Base-by-base conservation (phyloP, 2,888 invertebrate species). In the Epinotia bilunana region DNA sequence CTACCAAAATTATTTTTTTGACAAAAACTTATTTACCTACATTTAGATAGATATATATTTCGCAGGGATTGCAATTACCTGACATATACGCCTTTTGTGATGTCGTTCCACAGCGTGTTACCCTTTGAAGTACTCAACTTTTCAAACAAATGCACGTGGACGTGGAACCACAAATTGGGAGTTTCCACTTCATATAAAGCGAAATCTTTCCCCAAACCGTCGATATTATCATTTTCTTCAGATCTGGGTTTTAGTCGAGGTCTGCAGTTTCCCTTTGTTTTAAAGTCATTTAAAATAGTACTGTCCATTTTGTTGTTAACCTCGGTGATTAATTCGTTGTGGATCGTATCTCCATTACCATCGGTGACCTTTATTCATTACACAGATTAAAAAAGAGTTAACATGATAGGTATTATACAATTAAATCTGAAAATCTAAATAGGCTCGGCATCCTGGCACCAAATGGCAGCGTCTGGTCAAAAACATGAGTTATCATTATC, bases 61-160 rank as follows among this genome's bases (percentile, higher is more conserved):
- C 6, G 33, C 5, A 49, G 43, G 4, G 49, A 43, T 16, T 49
- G 11, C 5, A 33, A 39, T 53, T 84, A 91, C 90, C 90, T 91
- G 20, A 95, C 92, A 69, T 90, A 87, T 74, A 91, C 87, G n/a
- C 93, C 94, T 80, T 91, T 91, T 0, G 95, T 95, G 18, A 96
- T 81, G 81, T 96, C 95, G 77, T 94, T 93, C 96, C 96, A 96
- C 43, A 90, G 84, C 18, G 91, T 90, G 78, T 91, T 91, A 7
- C 95, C 95, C 62, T 94, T 92, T 1, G 86, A 80, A 11, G 91
- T 89, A 64, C 90, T 93, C 65, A 92, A 84, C 81, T 95, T 96
- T 82, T 95, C 95, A 84, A 95, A 96, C 6, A 95, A 84, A 79
- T 95, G 93, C n/a, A 95, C 82, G 72, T 92, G 84, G 3, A 95